Base-by-base conservation (phyloP, 2,113 vertebrate genomes). In the Puffinus mauretanicus region DNA sequence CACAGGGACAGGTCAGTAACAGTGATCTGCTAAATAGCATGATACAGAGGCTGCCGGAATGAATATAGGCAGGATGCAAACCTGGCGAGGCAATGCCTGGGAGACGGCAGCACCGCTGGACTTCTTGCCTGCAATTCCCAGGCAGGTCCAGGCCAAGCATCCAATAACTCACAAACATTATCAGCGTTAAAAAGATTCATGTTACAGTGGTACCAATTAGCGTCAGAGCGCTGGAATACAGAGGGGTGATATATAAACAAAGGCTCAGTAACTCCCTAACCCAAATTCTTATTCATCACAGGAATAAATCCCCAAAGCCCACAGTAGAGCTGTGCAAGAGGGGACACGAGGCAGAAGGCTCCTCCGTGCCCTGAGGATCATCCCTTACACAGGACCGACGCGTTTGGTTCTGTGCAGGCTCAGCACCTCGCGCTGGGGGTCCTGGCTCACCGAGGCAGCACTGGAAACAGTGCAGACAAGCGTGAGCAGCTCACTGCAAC, bases 351-450 rank as follows among this genome's bases (percentile, higher is more conserved):
- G 36, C 55, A 60, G 32, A 70, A 75, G 46, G 65, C 20, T 60
- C 24, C 54, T 77, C 66, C 0, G 0, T 16, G 49, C 60, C 54
- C 47, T 21, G 24, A 57, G 24, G 14, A 80, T 25, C 1, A 0
- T 32, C 49, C 51, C 46, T 75, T 4, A 52, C 24, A 3, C 0
- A 42, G 47, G 21, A 65, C 27, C 3, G 11, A 60, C 0, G 3
- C 1, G 2, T 8, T 13, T 18, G 58, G 64, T 51, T 71, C 77
- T 36, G 13, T 14, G 24, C 17, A 55, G 46, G 79, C 88, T 91
- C 75, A 67, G 47, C 67, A 70, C 30, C 67, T 47, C 2, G 0
- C 0, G 0, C 58, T 1, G 0, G 7, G 10, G 36, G 10, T 44
- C 52, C 24, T 7, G 54, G 52, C 69, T 92, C 69, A 54, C 38